Evolutionary conservation across 23 tunicate genomes (phyloP).

Genomic region (Pegea sp.): DNA sequence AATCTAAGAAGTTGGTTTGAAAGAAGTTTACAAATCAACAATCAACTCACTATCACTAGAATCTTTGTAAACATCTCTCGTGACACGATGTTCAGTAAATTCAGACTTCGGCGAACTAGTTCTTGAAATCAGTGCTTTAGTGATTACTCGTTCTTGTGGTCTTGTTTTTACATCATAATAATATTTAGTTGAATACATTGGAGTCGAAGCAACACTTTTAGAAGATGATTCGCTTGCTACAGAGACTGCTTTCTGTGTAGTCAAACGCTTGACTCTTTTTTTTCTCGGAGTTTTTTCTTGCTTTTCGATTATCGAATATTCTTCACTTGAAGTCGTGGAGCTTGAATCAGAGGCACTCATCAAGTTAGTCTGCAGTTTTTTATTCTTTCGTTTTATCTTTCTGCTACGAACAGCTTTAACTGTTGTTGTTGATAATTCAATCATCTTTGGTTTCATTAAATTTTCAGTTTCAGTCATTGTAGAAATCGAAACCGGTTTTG

Average conservation of each 20-base stretch:
- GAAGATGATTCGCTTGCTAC: too few species aligned
- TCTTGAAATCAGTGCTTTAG: neutral
- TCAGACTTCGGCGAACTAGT: neutral
- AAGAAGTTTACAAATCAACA: too few species aligned
- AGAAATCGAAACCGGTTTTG: neutral
- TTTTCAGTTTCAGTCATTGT: neutral
- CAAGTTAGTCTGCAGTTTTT: conserved; percentile 1
- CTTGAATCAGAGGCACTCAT: neutral
- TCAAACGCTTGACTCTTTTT: too few species aligned
- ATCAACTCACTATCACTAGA: too few species aligned
- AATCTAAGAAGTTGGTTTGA: neutral
- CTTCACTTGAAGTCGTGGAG: too few species aligned
- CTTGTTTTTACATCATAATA: neutral
- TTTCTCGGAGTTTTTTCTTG: too few species aligned
- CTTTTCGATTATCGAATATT: too few species aligned
- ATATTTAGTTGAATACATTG: neutral
- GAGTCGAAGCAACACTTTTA: neutral
- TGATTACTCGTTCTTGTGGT: neutral
- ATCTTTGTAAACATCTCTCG: too few species aligned
- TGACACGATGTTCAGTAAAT: too few species aligned
- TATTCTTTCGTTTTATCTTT: neutral
- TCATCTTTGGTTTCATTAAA: too few species aligned
- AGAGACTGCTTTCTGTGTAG: too few species aligned
- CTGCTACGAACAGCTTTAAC: neutral
- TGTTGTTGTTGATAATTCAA: too few species aligned